Conservation (phyloP, 2,113 vertebrate genomes). For the Tyto alba region DNA sequence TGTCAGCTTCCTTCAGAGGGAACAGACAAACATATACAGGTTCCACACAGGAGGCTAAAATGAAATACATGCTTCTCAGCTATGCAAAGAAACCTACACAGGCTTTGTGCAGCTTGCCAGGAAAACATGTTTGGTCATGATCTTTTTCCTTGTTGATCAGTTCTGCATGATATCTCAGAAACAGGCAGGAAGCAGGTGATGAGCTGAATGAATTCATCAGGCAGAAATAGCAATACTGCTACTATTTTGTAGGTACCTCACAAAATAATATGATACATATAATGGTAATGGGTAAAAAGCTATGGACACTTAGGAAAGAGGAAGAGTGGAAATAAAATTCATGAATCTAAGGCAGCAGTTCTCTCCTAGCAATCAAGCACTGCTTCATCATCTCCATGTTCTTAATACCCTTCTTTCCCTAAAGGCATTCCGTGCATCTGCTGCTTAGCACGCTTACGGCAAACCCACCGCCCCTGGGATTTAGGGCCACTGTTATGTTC, state of each 20-base stretch:
- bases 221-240: not conserved
- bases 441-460: fast-evolving
- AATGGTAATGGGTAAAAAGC: not conserved
- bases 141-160: not conserved
- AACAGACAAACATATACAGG: not conserved
- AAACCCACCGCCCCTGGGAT: not conserved
- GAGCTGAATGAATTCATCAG: not conserved
- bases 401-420: not conserved
- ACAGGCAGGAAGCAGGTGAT: not conserved
- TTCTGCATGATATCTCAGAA: not conserved
- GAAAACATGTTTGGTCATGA: not conserved
- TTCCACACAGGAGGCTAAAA: not conserved
- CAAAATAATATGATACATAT: not conserved
- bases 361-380: not conserved
- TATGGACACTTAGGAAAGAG: not conserved
- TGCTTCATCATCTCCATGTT: not conserved
- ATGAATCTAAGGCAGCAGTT: not conserved
- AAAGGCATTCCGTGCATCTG: not conserved
- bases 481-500: fast-evolving
- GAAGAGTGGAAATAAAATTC: not conserved
- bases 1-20: not conserved
- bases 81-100: not conserved
- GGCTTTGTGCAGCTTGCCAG: not conserved
- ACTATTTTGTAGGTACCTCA: not conserved
- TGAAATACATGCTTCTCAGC: not conserved